Evolutionary conservation across 2,888 invertebrate genomes (phyloP).

Genomic region (Stenodera caucasica): DNA sequence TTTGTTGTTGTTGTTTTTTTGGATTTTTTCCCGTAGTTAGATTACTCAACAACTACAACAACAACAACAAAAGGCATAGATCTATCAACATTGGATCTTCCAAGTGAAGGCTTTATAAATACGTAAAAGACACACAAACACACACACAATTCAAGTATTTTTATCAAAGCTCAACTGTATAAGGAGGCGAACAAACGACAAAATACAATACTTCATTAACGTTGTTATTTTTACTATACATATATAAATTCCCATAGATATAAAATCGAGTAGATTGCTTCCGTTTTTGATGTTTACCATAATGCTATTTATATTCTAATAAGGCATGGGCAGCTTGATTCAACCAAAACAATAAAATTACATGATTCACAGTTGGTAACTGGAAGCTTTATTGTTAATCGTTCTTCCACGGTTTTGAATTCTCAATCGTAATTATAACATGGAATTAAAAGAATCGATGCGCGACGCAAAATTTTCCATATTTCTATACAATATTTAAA

Average conservation of each 20-base stretch:
- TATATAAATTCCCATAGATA: too few species aligned
- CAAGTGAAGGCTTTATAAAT: conserved; percentile 1
- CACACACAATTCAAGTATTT: background rate
- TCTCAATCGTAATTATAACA: conserved; percentile 22
- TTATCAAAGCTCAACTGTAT: too few species aligned
- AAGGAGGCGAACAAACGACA: too few species aligned
- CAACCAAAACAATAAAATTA: conserved; percentile 34
- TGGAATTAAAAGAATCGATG: conserved; percentile 22
- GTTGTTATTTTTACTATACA: too few species aligned
- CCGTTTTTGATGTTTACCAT: too few species aligned
- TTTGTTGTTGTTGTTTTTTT: too few species aligned
- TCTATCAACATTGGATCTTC: background rate
- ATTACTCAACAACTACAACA: background rate
- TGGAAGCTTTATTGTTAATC: conserved; percentile 19
- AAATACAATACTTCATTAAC: too few species aligned
- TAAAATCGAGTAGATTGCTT: background rate
- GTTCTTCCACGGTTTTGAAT: conserved; percentile 15
- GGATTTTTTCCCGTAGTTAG: background rate
- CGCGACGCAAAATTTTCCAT: background rate
- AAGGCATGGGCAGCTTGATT: background rate
- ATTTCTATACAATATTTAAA: too few species aligned
- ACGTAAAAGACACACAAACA: background rate
- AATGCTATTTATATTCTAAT: background rate
- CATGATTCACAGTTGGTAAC: conserved; percentile 30
- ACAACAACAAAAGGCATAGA: background rate